Base-by-base conservation (phyloP, 2,113 vertebrate genomes). In the Eclectus roratus region DNA sequence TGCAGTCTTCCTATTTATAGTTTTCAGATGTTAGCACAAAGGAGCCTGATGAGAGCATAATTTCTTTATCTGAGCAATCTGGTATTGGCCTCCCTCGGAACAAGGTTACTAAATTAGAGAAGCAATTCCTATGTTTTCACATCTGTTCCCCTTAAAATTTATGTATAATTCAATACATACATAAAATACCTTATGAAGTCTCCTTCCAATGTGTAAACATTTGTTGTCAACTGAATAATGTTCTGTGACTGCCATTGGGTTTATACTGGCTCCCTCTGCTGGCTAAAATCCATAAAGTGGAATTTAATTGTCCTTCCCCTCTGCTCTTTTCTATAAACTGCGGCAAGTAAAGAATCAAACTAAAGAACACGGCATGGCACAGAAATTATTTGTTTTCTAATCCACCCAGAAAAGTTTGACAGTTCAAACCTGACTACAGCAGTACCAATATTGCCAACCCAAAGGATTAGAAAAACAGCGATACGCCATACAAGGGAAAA, bases 241-340 rank as follows among this genome's bases (percentile, higher is more conserved):
- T 56, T 70, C 71, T 43, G 49, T 1, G 19, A 71, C 44, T 79
- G 85, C 74, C 61, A 79, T 56, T 88, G 89, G 47, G 82, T 96
- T 97, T 97, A 55, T 91, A 85, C 25, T 69, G 85, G 77, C 64
- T 97, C 94, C 96, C 96, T 96, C 97, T 96, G 80, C 60, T 94
- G 93, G 63, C 61, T 64, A 72, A 80, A 70, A 58, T 5, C 86
- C 10, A 65, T 8, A 7, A 80, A 95, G 91, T 70, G 43, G 73
- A 63, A 74, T 31, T 44, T 5, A 37, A 14, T 17, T 37, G 15
- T 61, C 53, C 25, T n/a, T n/a, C 33, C 25, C 25, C 1, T n/a
- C 13, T n/a, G 33, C 10, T 43, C 17, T n/a, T 53, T 49, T 55
- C 64, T 41, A 52, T 28, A 39, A 82, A 46, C 56, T 25, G 31